Conservation (phyloP, 2,113 vertebrate species). For the Sturnus vulgaris region DNA sequence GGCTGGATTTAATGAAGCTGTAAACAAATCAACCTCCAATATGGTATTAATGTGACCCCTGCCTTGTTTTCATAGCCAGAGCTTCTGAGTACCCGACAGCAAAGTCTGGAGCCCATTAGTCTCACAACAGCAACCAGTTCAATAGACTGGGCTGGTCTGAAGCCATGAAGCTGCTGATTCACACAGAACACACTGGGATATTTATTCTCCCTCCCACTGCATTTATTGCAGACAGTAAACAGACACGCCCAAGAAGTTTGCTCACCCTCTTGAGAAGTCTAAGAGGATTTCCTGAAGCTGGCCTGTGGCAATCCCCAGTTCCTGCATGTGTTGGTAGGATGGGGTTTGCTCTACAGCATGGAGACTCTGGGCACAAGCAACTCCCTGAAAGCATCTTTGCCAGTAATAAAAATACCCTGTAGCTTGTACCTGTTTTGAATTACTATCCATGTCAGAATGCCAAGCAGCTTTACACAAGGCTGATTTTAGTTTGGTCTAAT, state of each 20-base stretch:
- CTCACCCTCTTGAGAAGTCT: neutral
- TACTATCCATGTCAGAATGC: neutral
- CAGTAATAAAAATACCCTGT: neutral
- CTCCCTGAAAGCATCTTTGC: neutral
- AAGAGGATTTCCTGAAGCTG: constrained; percentile 50
- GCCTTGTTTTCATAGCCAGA: neutral
- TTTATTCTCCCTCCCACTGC: neutral
- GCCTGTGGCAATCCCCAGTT: neutral
- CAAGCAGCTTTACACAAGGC: neutral
- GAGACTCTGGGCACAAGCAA: neutral
- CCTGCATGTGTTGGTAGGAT: neutral
- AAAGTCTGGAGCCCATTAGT: neutral
- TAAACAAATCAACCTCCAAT: neutral
- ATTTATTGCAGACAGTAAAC: neutral
- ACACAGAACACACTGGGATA: neutral
- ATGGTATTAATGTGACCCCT: neutral
- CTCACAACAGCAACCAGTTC: neutral
- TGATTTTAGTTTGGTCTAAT: neutral
- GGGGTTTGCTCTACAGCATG: neutral
- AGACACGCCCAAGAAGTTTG: neutral
- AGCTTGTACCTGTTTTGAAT: neutral
- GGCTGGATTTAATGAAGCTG: constrained; percentile 17
- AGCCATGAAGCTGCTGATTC: neutral
- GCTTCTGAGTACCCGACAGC: neutral
- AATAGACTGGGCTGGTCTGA: neutral